These are phyloP conservation scores for Lasioglossum morio DNA, from an alignment of 2,888 invertebrate genomes.

Conservation along the genomic window DNA sequence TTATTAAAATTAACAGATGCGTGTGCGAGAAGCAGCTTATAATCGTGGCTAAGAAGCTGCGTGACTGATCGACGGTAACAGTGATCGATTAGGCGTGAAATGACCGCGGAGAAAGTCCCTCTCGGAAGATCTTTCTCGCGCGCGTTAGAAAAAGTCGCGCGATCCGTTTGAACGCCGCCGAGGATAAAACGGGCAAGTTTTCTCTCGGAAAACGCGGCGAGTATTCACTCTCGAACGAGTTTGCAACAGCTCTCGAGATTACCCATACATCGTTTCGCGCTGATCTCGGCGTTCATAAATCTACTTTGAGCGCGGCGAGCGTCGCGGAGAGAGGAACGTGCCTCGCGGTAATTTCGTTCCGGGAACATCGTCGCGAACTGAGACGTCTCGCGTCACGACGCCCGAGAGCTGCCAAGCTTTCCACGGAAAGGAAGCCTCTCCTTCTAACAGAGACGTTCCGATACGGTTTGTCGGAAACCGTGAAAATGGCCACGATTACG, in stretches of 20 bases:
- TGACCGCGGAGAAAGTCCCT: neutral
- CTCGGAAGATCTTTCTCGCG: neutral
- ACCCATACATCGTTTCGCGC: slow-evolving; percentile 69
- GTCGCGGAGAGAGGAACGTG: slow-evolving; percentile 47
- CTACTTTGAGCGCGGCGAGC: slow-evolving; percentile 58
- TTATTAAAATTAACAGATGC: too few relatives aligned
- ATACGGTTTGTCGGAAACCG: slow-evolving; percentile 59
- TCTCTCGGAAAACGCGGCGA: slow-evolving; percentile 16
- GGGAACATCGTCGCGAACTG: slow-evolving; percentile 61
- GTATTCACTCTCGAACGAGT: slow-evolving; percentile 60
- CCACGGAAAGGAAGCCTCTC: slow-evolving; percentile 36
- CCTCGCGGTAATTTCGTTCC: slow-evolving; percentile 67
- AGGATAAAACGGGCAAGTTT: slow-evolving; percentile 14
- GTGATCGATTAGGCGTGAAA: neutral
- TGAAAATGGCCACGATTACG: slow-evolving; percentile 65
- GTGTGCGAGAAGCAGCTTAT: too few relatives aligned
- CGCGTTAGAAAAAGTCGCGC: neutral
- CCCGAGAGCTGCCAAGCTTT: slow-evolving; percentile 45
- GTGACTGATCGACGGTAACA: neutral
- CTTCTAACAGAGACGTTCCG: slow-evolving; percentile 67
- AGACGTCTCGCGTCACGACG: slow-evolving; percentile 61
- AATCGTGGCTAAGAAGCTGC: neutral
- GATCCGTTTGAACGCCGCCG: neutral
- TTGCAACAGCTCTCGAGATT: slow-evolving; percentile 63
- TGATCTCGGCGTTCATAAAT: slow-evolving; percentile 69